Evolutionary conservation across 2,797 vertebrate species (phyloP), one percentile per base, ranked within the genome.

Genomic region (Sebastes trivittatus): DNA sequence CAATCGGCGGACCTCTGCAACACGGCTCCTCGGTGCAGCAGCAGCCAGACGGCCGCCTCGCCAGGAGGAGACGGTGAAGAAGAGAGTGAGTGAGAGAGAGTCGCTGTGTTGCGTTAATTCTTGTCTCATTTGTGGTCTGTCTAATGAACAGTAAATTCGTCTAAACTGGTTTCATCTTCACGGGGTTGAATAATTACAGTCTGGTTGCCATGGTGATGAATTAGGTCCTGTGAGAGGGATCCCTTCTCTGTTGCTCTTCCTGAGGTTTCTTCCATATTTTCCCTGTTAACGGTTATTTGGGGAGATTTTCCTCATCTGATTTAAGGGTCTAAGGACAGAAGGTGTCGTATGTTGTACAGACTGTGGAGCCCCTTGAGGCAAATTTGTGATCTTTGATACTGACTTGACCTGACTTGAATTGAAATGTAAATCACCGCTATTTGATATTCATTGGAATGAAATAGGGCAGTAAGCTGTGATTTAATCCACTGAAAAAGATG

Each of bases 381-480:
- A 30, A 30, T 60, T 20, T 32, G 11, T 23, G 27, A 62, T 62
- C 20, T 7, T 2, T 66, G 64, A 66, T 49, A n/a, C 27, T 7
- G 38, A 68, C 52, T 1, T 62, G 60, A 36, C 60, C 8, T 14
- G 46, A 52, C 27, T 34, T 34, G 60, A 60, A 2, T 64, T 64
- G 13, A 67, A 29, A 68, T 68, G 23, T 55, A 62, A 62, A 69
- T 49, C 11, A 63, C 14, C 18, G 11, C 56, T 46, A 14, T 68
- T 63, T 63, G 65, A 63, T 69, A 69, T 80, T 75, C 65, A 75
- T 49, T 69, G 59, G 13, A 64, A 27, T 27, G 16, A 69, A 25
- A 69, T 22, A n/a, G 32, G 18, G 46, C 20, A 69, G 13, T 75
- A 54, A 46, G 13, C 49, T 69, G 64, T n/a, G 59, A 69, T 74